A percentile compares a stretch with the other conserved stretches of the same genome.
Conservation (phyloP, 2,797 vertebrate genomes). For the Pseudochirops cupreus region DNA sequence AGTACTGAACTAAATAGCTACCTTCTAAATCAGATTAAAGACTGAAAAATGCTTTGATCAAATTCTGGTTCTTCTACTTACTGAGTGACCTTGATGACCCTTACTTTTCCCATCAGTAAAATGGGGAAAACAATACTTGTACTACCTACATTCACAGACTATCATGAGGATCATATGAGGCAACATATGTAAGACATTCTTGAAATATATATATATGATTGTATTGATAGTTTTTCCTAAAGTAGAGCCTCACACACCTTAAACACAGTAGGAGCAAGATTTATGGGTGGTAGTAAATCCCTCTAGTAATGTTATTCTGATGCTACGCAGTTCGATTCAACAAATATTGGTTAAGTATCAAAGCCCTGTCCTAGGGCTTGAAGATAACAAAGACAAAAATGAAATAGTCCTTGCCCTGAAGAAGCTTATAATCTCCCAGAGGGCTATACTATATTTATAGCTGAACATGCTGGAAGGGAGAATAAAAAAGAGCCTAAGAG, state of each 20-base stretch:
- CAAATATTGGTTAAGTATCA: not conserved
- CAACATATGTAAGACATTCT: not conserved
- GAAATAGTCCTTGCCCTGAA: not conserved
- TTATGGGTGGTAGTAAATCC: slow-evolving; percentile 12
- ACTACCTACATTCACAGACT: not conserved
- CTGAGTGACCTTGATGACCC: not conserved
- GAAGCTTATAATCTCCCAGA: not conserved
- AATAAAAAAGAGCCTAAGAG: not conserved
- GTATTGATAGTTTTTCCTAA: not conserved
- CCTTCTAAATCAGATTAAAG: slow-evolving; percentile 46
- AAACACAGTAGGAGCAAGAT: slow-evolving; percentile 35
- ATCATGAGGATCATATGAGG: not conserved
- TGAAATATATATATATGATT: not conserved
- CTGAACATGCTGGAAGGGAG: not conserved
- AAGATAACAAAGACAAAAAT: slow-evolving; percentile 2
- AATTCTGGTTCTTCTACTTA: not conserved
- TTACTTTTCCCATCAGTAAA: not conserved
- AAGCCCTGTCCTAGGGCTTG: not conserved
- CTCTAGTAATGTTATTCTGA: not conserved
- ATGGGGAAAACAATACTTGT: not conserved
- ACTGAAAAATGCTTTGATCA: not conserved
- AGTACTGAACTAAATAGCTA: slow-evolving; percentile 1
- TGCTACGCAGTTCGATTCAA: not conserved
- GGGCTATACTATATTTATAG: not conserved
- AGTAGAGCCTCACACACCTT: not conserved